These are phyloP conservation scores for Macrochelys suwanniensis DNA, from an alignment of 2,797 vertebrate genomes.

Conservation along the genomic window DNA sequence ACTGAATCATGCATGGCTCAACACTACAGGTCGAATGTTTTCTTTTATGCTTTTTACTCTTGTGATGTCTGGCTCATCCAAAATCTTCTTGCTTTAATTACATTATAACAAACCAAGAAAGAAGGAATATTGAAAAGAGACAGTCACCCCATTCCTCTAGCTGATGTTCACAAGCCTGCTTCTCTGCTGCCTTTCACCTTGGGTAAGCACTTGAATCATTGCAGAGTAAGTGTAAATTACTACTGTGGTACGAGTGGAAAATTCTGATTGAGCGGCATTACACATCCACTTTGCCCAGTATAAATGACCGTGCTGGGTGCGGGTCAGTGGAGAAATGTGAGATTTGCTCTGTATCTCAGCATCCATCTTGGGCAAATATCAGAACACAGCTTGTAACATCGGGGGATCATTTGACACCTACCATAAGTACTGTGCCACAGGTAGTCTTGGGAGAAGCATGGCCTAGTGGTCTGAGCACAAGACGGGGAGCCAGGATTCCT, in stretches of 20 bases:
- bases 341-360: neutral
- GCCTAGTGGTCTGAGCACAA: neutral
- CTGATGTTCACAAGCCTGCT: neutral
- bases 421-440: neutral
- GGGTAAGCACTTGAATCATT: neutral
- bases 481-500: constrained; percentile 7
- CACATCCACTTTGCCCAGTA: neutral
- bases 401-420: neutral
- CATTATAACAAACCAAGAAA: constrained; percentile 40
- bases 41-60: constrained; percentile 54
- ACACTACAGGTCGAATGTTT: constrained; percentile 36
- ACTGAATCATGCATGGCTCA: constrained; percentile 41
- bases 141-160: neutral
- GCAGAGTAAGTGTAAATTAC: neutral
- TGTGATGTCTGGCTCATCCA: neutral
- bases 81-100: constrained; percentile 45
- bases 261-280: rapidly evolving
- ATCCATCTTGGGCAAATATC: rapidly evolving
- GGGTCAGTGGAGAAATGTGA: neutral
- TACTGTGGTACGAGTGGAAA: neutral
- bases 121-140: neutral
- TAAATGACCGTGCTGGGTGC: neutral
- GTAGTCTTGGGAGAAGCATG: constrained; percentile 5
- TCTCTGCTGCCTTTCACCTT: neutral
- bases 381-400: neutral